These are phyloP conservation scores for Teleopsis dalmanni DNA, from an alignment of 1,140 invertebrate genomes.

Conservation along the genomic window DNA sequence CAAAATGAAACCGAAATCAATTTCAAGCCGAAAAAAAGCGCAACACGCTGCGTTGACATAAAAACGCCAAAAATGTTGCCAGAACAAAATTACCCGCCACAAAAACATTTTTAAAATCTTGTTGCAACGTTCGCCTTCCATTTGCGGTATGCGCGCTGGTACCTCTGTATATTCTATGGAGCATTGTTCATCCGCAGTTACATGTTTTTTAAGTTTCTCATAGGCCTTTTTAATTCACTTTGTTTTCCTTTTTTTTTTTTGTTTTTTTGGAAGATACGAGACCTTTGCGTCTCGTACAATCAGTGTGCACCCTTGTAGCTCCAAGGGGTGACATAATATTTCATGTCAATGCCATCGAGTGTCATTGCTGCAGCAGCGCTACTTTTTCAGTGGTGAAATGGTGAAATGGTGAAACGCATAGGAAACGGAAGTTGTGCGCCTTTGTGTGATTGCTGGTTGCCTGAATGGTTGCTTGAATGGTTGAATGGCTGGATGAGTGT, in stretches of 20 bases:
- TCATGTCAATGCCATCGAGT: constrained; percentile 26
- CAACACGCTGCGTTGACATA: constrained; percentile 29
- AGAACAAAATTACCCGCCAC: not conserved
- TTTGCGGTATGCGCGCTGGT: no score
- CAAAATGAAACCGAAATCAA: not conserved
- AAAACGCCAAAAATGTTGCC: constrained; percentile 14
- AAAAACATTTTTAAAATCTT: constrained; percentile 19
- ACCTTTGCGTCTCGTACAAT: no score
- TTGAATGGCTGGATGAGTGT: no score
- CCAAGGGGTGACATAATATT: constrained; percentile 41
- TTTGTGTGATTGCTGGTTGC: no score
- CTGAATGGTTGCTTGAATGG: no score
- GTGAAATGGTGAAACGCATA: no score
- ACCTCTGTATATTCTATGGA: no score
- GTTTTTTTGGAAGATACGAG: not conserved
- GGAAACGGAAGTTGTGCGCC: no score
- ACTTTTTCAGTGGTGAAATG: not conserved
- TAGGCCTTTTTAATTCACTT: not conserved
- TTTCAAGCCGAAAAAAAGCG: not conserved
- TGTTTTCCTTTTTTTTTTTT: not conserved
- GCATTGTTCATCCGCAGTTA: not conserved
- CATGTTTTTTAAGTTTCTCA: not conserved
- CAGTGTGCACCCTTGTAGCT: constrained; percentile 7
- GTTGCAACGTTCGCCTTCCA: constrained; percentile 7
- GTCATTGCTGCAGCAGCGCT: not conserved